These are phyloP conservation scores for Sminthurinus signatus DNA, from an alignment of 1,140 invertebrate genomes.

Conservation along the genomic window DNA sequence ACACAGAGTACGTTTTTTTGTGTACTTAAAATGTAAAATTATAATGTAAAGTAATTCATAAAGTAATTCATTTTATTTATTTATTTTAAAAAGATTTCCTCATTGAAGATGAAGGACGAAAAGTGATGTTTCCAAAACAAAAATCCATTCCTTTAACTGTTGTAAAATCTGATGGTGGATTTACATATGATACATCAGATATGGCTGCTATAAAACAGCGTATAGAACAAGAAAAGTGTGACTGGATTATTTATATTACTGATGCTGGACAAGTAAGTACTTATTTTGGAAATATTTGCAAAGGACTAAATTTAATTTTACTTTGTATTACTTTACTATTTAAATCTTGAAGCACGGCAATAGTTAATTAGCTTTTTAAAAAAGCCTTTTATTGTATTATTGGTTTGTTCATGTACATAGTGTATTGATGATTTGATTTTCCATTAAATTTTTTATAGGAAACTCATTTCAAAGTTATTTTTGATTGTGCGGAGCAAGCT, in stretches of 20 bases:
- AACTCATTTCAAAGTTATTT: conserved; percentile 75
- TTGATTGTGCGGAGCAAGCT: conserved; percentile 61
- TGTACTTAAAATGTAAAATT: too few species aligned
- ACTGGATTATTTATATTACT: conserved; percentile 92
- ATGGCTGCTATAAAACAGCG: conserved; percentile 86
- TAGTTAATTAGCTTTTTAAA: too few species aligned
- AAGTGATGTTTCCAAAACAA: conserved; percentile 74
- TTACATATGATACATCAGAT: conserved; percentile 98
- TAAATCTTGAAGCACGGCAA: too few species aligned
- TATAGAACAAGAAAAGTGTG: conserved; percentile 76
- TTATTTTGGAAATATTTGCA: too few species aligned
- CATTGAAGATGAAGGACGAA: conserved; percentile 85
- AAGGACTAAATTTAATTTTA: too few species aligned
- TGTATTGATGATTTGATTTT: too few species aligned
- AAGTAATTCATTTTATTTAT: conserved; percentile 3
- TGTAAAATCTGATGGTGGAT: conserved; percentile 97
- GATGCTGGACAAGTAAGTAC: conserved; percentile 78
- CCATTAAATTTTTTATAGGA: conserved; percentile 42
- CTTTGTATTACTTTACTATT: too few species aligned
- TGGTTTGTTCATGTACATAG: too few species aligned
- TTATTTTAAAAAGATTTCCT: conserved; percentile 50
- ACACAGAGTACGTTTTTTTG: too few species aligned
- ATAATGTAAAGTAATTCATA: background rate
- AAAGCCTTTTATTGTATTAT: too few species aligned
- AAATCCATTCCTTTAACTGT: conserved; percentile 78